A percentile compares a stretch with the other conserved stretches of the same genome.
Conservation (phyloP, 2,797 vertebrate genomes). For the Sebastes miniatus region DNA sequence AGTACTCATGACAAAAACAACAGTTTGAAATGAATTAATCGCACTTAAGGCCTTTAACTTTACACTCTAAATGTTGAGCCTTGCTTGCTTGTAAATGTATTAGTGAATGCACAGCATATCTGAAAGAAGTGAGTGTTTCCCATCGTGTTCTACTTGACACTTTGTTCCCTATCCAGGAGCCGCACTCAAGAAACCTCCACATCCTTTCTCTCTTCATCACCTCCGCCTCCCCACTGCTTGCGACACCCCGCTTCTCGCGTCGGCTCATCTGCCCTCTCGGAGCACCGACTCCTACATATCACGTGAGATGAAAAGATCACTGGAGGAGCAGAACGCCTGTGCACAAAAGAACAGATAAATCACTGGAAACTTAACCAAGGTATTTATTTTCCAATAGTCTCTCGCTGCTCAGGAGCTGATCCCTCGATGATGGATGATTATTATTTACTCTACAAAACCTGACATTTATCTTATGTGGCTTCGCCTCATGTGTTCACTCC, state of each 20-base stretch:
- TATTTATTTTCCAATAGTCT: constrained; percentile 31
- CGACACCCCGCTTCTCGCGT: constrained; percentile 52
- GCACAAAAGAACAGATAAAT: constrained; percentile 33
- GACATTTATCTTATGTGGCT: constrained; percentile 55
- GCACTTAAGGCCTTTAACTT: too few species aligned
- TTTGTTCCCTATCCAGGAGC: constrained; percentile 23
- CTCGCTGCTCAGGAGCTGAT: constrained; percentile 23
- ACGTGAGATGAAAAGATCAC: constrained; percentile 49
- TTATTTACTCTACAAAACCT: constrained; percentile 36
- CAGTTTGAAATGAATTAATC: too few species aligned
- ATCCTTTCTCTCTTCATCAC: constrained; percentile 47
- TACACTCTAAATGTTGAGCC: too few species aligned
- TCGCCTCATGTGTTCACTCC: constrained; percentile 11
- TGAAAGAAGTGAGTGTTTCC: constrained; percentile 22
- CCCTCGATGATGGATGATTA: constrained; percentile 48
- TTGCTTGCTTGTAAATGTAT: constrained; percentile 17
- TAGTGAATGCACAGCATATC: not conserved
- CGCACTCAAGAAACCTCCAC: constrained; percentile 48
- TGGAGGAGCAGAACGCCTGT: constrained; percentile 10
- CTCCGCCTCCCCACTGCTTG: constrained; percentile 52
- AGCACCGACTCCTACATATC: constrained; percentile 60
- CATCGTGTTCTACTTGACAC: constrained; percentile 53
- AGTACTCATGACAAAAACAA: too few species aligned
- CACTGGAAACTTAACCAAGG: constrained; percentile 22
- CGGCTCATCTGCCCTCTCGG: constrained; percentile 57